Base-by-base conservation (phyloP, 2,797 vertebrate species). In the Hybognathus amarus region DNA sequence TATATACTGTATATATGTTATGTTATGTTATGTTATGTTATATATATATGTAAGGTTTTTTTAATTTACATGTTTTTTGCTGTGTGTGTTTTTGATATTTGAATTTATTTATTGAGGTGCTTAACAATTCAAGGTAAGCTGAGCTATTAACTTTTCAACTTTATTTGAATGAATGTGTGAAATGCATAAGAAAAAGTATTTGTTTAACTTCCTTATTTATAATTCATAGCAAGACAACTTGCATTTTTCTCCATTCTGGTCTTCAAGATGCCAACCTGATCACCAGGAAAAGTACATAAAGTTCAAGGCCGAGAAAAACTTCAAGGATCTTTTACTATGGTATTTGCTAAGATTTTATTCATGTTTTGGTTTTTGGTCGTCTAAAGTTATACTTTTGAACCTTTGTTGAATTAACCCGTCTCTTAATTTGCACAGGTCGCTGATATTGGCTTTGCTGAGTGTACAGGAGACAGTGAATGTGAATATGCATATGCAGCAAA, bases 361-460 rank as follows among this genome's bases (percentile, higher is more conserved):
- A 74, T n/a, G 27, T 52, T 47, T 36, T 71, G 33, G 9, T 30
- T 42, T 71, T 74, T 54, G 20, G 50, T 38, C 71, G n/a, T n/a
- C 6, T 38, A 50, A 54, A 54, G 71, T 36, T 74, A 36, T 54
- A 54, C 70, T 6, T 73, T 73, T 73, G 17, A 52, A 33, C 9
- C 50, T 74, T 52, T 5, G 52, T 76, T 76, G 27, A 24, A 76
- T 24, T 15, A 59, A 38, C 52, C 33, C 12, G 13, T 59, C 52
- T n/a, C 9, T 33, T 80, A 71, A 63, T 71, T 24, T 71, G 24
- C 79, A 12, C 6, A 0, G 56, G 42, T 81, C 1, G 1, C 20
- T 73, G 79, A 81, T 73, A 73, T 81, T 81, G 63, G 68, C 68
- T 50, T 81, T 73, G 12, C 7, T 63, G 64, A 50, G 69, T 64